phyloP scores from a whole-genome alignment of 2,797 vertebrate genomes.

The Protosalanx chinensis region DNA sequence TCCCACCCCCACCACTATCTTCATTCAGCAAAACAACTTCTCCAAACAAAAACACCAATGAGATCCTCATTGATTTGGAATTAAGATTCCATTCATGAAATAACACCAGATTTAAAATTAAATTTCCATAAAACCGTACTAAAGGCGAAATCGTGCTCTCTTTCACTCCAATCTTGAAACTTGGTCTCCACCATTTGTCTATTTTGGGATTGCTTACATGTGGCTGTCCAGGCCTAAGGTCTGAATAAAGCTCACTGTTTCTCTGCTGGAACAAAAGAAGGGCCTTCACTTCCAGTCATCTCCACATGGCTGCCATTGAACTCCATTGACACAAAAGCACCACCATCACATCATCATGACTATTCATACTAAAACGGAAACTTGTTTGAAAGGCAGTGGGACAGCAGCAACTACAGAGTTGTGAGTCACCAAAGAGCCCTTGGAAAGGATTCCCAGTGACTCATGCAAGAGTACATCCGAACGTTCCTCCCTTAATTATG shows the following conservation, averaged over 20 bases:
- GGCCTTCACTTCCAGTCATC: slow-evolving; percentile 58
- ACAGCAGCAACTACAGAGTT: slow-evolving; percentile 31
- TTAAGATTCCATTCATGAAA: neutral
- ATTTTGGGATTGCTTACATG: slow-evolving; percentile 74
- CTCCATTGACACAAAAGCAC: slow-evolving; percentile 63
- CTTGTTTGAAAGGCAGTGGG: slow-evolving; percentile 45
- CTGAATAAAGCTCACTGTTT: slow-evolving; percentile 72
- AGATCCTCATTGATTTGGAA: neutral
- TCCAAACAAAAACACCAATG: neutral
- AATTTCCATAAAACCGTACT: neutral
- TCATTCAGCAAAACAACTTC: neutral
- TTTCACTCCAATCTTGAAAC: slow-evolving; percentile 35
- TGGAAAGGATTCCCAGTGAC: slow-evolving; percentile 3
- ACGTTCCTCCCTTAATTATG: neutral
- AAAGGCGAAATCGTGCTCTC: neutral
- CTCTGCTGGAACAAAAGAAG: slow-evolving; percentile 64
- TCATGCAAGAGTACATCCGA: neutral
- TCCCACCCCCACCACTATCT: slow-evolving; percentile 23
- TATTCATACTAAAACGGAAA: slow-evolving; percentile 57
- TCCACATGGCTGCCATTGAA: slow-evolving; percentile 70
- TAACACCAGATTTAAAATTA: neutral
- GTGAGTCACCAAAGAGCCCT: slow-evolving; percentile 27
- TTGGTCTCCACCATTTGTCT: slow-evolving; percentile 64
- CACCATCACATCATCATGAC: slow-evolving; percentile 52
- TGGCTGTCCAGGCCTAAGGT: slow-evolving; percentile 47